Base-by-base conservation (phyloP, 1,140 invertebrate genomes). In the Papilio helenus region DNA sequence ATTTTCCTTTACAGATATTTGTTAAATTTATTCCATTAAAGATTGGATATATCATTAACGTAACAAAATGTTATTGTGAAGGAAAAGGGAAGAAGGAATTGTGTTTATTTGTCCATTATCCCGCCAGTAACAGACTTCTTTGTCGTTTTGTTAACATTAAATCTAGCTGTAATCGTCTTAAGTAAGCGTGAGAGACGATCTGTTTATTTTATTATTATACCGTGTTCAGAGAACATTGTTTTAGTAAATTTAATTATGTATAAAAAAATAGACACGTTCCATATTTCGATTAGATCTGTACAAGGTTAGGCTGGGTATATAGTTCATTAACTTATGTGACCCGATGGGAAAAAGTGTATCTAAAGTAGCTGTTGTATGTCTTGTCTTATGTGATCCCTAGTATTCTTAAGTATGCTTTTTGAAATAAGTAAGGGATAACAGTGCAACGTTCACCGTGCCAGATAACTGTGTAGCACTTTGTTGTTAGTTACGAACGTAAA, bases 1-100 rank as follows among this genome's bases (percentile, higher is more conserved):
- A 23, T 61, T 14, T 23, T 58, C 55, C 4, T 23, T 23, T 10
- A 58, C 58, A 61, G 14, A 14, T 12, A 61, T 14, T 26, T 23
- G 58, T 39, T 39, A 39, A 39, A 39, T 61, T 26, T 23, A 26
- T 26, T 61, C 9, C 1, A 26, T 12, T 26, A 26, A 61, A 14
- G 10, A 23, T 23, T 61, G 3, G 12, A 23, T 26, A 61, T 61
- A 20, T 61, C 10, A 61, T 9, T 23, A 14, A 26, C 23, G 58
- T 49, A 61, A 61, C 20, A 61, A 26, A 26, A 61, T 61, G 55
- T 61, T 61, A 58, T 14, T 61, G 58, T 61, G 10, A 61, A 61
- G 58, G 20, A 61, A 23, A 61, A 61, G 58, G 12, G 23, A 61
- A 61, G 58, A 61, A 61, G 58, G 20, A 8, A 26, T 26, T 23